Base-by-base conservation (phyloP, 2,888 invertebrate species). In the Stenoptilia bipunctidactyla region DNA sequence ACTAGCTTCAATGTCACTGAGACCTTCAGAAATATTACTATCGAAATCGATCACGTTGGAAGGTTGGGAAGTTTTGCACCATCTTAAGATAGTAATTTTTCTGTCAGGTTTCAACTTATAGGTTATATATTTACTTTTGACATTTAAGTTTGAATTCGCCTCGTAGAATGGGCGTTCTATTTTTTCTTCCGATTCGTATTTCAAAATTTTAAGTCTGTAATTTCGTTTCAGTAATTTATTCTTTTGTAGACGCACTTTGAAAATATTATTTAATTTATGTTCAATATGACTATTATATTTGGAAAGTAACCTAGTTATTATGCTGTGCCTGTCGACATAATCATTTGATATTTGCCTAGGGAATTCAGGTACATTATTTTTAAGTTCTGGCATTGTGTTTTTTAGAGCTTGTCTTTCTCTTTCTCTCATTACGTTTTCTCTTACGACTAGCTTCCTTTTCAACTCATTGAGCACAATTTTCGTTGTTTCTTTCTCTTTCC, bases 381-480 rank as follows among this genome's bases (percentile, higher is more conserved):
- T 71, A 1, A 74, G 41, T 9, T 74, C 67, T 0, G 84, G 84
- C 84, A 85, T 84, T 0, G 83, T 82, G 58, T 80, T 83, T 1
- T 56, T 67, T 10, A 85, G 48, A 9, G 85, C 85, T 48, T 73
- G 77, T 15, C 79, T 69, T 45, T 85, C 85, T 42, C 85, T 62
- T 44, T 80, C 83, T 1, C 83, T 57, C 85, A 85, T 85, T 1
- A 74, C 42, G 38, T 85, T 84, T 39, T 85, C 85, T 47, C 84
- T 54, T 48, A 75, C 77, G 30, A 80, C 76, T 47, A 85, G 48
- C 48, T 79, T 80, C 40, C 75, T 64, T 55, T 66, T 79, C 34
- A 85, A 50, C 47, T 85, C 85, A 9, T 56, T 58, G 1, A 85
- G 43, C 6, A 85, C 82, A 1, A 80, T 55, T 55, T 70, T 75